These are phyloP conservation scores for Sciurus niger DNA, from an alignment of 2,113 vertebrate species.

Conservation along the genomic window DNA sequence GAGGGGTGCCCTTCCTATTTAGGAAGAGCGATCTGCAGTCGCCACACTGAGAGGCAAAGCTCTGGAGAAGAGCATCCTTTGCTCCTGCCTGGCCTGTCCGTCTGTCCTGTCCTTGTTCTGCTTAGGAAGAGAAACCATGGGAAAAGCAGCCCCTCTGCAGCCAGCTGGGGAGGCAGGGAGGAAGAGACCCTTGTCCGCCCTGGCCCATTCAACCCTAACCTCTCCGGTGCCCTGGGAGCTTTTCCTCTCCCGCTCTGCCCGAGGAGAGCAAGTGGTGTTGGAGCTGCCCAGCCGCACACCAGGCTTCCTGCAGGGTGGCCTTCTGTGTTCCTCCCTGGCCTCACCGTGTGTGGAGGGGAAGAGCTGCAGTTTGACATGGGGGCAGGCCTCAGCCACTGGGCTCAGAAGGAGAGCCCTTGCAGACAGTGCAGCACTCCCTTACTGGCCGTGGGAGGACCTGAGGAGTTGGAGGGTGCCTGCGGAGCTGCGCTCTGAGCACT, in stretches of 20 bases:
- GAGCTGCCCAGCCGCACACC: no score
- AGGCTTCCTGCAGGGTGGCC: not conserved
- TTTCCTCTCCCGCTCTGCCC: not conserved
- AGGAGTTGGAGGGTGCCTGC: not conserved
- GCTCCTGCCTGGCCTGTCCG: not conserved
- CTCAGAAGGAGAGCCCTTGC: not conserved
- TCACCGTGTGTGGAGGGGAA: not conserved
- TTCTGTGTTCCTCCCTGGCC: not conserved
- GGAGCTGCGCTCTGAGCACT: no score
- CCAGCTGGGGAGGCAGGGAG: not conserved
- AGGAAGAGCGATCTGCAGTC: not conserved
- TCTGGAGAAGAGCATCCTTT: not conserved
- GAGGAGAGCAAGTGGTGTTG: not conserved
- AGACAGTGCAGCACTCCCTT: not conserved
- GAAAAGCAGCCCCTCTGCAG: not conserved
- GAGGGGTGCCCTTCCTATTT: not conserved
- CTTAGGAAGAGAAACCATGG: not conserved
- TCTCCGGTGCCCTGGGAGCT: not conserved
- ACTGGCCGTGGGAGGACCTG: not conserved
- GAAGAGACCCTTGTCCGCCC: not conserved
- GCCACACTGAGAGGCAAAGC: no score
- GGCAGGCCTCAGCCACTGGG: not conserved
- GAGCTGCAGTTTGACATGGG: not conserved
- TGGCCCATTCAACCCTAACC: no score
- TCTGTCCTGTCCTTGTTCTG: not conserved